phyloP scores from a whole-genome alignment of 92 coral and sea anemone species.

The Phenganax marumi region DNA sequence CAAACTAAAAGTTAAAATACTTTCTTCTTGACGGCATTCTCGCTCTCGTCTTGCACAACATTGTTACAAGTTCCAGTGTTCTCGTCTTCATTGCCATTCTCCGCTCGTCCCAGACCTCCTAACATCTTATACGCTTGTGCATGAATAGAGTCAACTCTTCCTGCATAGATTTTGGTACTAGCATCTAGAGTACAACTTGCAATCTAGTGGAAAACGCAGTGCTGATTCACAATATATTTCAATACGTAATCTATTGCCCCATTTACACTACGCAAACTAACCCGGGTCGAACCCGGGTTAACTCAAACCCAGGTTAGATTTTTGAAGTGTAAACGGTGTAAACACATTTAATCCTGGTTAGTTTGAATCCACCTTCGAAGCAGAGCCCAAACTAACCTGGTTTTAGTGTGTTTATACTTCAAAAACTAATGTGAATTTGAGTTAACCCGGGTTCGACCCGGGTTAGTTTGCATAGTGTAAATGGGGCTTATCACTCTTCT shows the following conservation, averaged over 20 bases:
- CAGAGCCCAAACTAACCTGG: too few relatives aligned
- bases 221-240: not conserved
- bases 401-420: not conserved
- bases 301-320: too few relatives aligned
- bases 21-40: constrained; percentile 65
- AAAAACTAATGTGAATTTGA: too few relatives aligned
- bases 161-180: constrained; percentile 97
- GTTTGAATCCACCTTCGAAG: too few relatives aligned
- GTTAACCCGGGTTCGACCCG: too few relatives aligned
- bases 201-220: constrained; percentile 45
- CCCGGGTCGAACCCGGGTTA: too few relatives aligned
- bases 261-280: too few relatives aligned
- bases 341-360: too few relatives aligned
- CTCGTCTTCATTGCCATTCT: constrained; percentile 66
- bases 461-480: too few relatives aligned
- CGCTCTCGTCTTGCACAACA: constrained; percentile 50
- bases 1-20: constrained; percentile 20
- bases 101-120: constrained; percentile 94
- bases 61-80: constrained; percentile 32
- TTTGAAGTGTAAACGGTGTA: too few relatives aligned
- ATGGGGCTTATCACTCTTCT: too few relatives aligned
- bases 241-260: not conserved
- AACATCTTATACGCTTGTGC: constrained; percentile 94
- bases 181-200: constrained; percentile 98
- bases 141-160: constrained; percentile 95